Conservation (phyloP, 2,888 invertebrate genomes). For the Eurytoma californica region DNA sequence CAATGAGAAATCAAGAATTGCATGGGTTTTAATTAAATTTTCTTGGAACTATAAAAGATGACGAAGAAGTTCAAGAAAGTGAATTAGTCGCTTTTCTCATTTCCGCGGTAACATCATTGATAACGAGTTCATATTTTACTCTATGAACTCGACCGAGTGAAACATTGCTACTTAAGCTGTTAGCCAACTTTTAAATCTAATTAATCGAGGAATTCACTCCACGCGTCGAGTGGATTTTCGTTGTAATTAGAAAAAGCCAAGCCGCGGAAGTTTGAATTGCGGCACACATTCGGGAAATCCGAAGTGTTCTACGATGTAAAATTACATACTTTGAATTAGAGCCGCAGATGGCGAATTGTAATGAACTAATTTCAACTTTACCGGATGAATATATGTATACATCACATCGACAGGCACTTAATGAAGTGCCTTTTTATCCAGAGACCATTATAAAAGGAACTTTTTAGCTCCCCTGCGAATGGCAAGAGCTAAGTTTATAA, state of each 20-base stretch:
- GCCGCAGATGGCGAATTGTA: slow-evolving; percentile 10
- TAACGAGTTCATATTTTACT: slow-evolving; percentile 45
- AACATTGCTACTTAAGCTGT: slow-evolving; percentile 26
- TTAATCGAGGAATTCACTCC: slow-evolving; percentile 35
- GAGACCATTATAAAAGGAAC: too few relatives aligned
- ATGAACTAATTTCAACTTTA: slow-evolving; percentile 35
- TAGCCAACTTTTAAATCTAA: slow-evolving; percentile 47
- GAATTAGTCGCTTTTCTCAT: slow-evolving; percentile 20
- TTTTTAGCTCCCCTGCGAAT: too few relatives aligned
- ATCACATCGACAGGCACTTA: neutral
- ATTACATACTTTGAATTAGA: slow-evolving; percentile 29
- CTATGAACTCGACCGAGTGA: slow-evolving; percentile 10
- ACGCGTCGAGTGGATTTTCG: slow-evolving; percentile 25
- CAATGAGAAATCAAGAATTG: too few relatives aligned
- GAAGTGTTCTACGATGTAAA: slow-evolving; percentile 35
- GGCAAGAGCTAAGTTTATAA: too few relatives aligned
- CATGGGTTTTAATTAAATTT: slow-evolving; percentile 1
- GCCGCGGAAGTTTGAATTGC: neutral
- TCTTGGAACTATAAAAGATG: neutral
- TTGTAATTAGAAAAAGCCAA: slow-evolving; percentile 38
- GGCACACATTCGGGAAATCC: slow-evolving; percentile 7
- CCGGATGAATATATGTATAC: neutral
- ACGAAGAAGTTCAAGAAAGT: slow-evolving; percentile 9
- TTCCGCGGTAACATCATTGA: slow-evolving; percentile 37
- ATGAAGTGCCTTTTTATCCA: too few relatives aligned